Conservation (phyloP, 2,113 vertebrate genomes). For the Electrona antarctica region DNA sequence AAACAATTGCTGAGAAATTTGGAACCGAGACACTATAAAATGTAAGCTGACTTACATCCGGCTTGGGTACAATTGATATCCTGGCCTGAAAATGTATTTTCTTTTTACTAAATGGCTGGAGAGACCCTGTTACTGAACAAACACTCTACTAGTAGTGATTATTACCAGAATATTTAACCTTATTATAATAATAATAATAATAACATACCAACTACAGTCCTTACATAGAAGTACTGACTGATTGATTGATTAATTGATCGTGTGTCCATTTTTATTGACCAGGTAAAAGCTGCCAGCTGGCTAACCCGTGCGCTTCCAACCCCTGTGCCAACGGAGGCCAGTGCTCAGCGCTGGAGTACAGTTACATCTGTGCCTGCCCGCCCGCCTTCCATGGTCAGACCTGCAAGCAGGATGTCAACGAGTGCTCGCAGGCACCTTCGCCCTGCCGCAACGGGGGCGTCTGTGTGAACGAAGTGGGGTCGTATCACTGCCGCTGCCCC, state of each 20-base stretch:
- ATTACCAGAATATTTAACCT: no score
- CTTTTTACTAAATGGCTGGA: no score
- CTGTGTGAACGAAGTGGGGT: slow-evolving; percentile 93
- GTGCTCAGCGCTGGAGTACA: slow-evolving; percentile 89
- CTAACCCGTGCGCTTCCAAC: slow-evolving; percentile 95
- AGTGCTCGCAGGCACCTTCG: slow-evolving; percentile 83
- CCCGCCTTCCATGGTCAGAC: slow-evolving; percentile 87
- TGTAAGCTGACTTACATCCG: no score
- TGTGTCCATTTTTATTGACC: neutral
- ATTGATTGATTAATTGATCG: neutral
- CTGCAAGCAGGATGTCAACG: slow-evolving; percentile 92
- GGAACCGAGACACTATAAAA: no score
- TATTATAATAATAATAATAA: no score
- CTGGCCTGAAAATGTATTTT: no score
- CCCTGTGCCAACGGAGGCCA: slow-evolving; percentile 93
- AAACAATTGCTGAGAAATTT: no score
- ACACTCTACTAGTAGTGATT: no score
- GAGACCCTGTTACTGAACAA: no score
- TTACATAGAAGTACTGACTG: neutral
- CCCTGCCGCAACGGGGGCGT: slow-evolving; percentile 87
- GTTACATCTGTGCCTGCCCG: slow-evolving; percentile 87
- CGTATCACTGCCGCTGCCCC: slow-evolving; percentile 92
- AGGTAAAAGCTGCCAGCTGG: slow-evolving; percentile 93
- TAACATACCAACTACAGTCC: neutral
- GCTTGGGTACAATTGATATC: no score